Conservation (phyloP, 1,140 invertebrate genomes). For the Aporrectodea caliginosa region DNA sequence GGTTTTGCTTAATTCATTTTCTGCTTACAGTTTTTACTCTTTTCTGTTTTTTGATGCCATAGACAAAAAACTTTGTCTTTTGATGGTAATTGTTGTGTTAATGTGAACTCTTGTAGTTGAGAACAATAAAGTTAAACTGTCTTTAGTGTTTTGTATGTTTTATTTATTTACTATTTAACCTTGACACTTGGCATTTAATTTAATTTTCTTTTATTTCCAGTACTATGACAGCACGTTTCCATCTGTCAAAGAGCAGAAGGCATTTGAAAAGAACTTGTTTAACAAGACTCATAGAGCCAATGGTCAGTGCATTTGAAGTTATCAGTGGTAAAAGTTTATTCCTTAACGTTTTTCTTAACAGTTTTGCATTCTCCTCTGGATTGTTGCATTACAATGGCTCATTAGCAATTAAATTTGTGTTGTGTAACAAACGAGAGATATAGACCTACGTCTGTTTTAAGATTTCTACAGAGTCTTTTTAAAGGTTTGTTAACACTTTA, state of each 20-base stretch:
- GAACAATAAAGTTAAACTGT: neutral
- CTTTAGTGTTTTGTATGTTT: neutral
- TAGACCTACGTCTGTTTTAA: no score
- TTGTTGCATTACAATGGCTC: neutral
- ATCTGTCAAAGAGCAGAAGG: conserved; percentile 89
- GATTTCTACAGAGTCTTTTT: no score
- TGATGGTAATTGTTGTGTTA: neutral
- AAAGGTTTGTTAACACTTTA: no score
- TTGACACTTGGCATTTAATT: neutral
- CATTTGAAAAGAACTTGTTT: conserved; percentile 96
- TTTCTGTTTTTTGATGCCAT: no score
- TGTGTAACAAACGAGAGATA: no score
- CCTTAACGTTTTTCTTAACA: neutral
- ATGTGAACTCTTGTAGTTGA: neutral
- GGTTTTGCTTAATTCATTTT: no score
- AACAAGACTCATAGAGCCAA: conserved; percentile 85
- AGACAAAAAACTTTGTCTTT: neutral
- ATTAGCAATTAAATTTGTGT: neutral
- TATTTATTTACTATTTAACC: neutral
- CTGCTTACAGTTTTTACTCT: no score
- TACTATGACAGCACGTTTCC: conserved; percentile 92
- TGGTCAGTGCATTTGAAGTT: conserved; percentile 49
- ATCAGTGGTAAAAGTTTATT: no score
- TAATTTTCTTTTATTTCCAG: conserved; percentile 46
- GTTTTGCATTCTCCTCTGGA: neutral